Evolutionary conservation across 2,888 invertebrate genomes (phyloP), one percentile per base, ranked within the genome.

Genomic region (Ganaspis brasiliensis): DNA sequence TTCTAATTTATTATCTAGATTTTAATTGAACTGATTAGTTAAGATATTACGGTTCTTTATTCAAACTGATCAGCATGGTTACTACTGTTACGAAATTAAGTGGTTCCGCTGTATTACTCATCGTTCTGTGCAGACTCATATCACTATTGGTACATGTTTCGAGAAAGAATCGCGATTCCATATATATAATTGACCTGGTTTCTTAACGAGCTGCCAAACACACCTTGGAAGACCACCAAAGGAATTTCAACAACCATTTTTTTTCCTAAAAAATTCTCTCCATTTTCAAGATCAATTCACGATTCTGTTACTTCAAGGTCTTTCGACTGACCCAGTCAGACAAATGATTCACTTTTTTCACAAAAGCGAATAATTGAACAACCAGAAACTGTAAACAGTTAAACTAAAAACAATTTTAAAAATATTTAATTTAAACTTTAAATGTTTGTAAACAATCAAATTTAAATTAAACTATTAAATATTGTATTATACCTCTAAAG

Each of bases 171-270:
- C 75, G 79, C 76, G 82, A 83, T 86, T 84, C 84, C 83, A 87
- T 86, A 72, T 86, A 72, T 52, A 72, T 72, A 81, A 87, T 87
- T 87, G 84, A 84, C 87, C 87, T 55, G 73, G 79, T 86, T 87
- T 80, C 81, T 77, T 81, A 83, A 80, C 82, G 78, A 86, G 83
- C 79, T 80, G 82, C 78, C 85, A 77, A 85, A 85, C 85, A 56
- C 81, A 82, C 83, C 79, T 77, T 79, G 78, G 31, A 72, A 55
- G 55, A 35, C 5, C 19, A 72, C 14, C 14, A 35, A 8, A 72
- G 55, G 55, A 52, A 55, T 72, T 72, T 35, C 67, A 16, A 72
- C 55, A 52, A 26, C n/a, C 9, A n/a, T 56, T 72, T 52, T 72
- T 63, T 55, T 72, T 19, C 10, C 19, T 49, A n/a, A 72, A 49